Evolutionary conservation across 2,888 invertebrate genomes (phyloP).

Genomic region (Ennomos fuscantarius): DNA sequence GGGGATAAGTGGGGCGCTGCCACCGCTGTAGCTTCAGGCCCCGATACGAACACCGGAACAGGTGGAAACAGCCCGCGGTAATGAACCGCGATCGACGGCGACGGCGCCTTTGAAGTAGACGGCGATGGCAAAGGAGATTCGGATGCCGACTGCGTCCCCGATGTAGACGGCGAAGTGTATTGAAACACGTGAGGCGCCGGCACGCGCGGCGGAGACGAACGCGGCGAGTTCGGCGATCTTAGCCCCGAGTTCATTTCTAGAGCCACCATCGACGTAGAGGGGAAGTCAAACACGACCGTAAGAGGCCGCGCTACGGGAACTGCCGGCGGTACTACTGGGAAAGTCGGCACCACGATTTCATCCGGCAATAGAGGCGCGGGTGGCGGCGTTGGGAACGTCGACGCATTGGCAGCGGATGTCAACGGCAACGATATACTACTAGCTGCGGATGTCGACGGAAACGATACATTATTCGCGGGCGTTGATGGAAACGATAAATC

Average conservation of each 20-base stretch:
- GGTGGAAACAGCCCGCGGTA: constrained; percentile 1
- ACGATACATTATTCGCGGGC: too few relatives aligned
- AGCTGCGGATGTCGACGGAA: too few relatives aligned
- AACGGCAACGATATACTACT: too few relatives aligned
- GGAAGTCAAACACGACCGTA: constrained; percentile 1
- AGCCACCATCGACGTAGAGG: background rate
- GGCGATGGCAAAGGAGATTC: constrained; percentile 6
- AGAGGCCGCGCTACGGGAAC: constrained; percentile 4
- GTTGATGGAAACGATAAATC: too few relatives aligned
- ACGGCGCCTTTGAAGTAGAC: background rate
- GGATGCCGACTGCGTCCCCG: background rate
- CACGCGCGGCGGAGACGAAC: background rate
- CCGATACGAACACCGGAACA: constrained; percentile 51
- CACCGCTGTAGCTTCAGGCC: constrained; percentile 1
- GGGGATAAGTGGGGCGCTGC: constrained; percentile 45
- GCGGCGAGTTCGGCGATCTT: too few relatives aligned
- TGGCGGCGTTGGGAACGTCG: constrained; percentile 53
- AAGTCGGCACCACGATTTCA: too few relatives aligned
- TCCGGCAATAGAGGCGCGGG: constrained; percentile 43
- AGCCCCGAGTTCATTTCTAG: too few relatives aligned
- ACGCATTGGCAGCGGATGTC: too few relatives aligned
- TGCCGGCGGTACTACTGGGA: background rate
- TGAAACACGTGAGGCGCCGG: too few relatives aligned
- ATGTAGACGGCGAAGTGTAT: background rate
- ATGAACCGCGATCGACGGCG: background rate